Evolutionary conservation across 2,797 vertebrate species (phyloP).

Genomic region (Betta splendens): DNA sequence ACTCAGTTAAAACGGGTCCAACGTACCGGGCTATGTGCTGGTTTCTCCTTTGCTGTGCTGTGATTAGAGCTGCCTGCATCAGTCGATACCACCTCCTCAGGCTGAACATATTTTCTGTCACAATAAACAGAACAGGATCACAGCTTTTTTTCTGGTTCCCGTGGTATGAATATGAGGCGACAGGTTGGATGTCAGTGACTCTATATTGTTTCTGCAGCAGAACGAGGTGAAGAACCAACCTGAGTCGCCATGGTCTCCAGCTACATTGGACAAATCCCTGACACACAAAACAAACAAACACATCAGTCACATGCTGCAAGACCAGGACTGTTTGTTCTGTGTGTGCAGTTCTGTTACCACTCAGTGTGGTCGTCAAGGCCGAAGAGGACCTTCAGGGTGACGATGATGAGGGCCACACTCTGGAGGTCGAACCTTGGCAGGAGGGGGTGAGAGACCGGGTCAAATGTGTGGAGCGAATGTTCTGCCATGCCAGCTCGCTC

Average conservation of each 20-base stretch:
- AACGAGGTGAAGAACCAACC: slow-evolving; percentile 41
- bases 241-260: slow-evolving; percentile 9
- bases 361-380: slow-evolving; percentile 87
- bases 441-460: slow-evolving; percentile 33
- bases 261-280: slow-evolving; percentile 66
- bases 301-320: neutral
- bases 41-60: slow-evolving; percentile 39
- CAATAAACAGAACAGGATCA: neutral
- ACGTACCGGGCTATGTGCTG: slow-evolving; percentile 55
- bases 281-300: slow-evolving; percentile 29
- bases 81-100: slow-evolving; percentile 72
- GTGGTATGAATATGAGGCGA: no score
- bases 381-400: slow-evolving; percentile 90
- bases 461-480: slow-evolving; percentile 74
- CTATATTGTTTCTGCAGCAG: no score
- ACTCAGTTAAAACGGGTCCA: neutral
- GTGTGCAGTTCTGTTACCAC: slow-evolving; percentile 69
- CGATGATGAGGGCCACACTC: slow-evolving; percentile 84
- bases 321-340: neutral
- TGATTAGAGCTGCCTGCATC: slow-evolving; percentile 55
- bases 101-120: slow-evolving; percentile 62
- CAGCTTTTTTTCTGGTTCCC: no score
- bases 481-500: slow-evolving; percentile 71
- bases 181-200: no score
- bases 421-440: slow-evolving; percentile 87